Evolutionary conservation across 1,140 invertebrate genomes (phyloP).

Genomic region (Agraylea sexmaculata): DNA sequence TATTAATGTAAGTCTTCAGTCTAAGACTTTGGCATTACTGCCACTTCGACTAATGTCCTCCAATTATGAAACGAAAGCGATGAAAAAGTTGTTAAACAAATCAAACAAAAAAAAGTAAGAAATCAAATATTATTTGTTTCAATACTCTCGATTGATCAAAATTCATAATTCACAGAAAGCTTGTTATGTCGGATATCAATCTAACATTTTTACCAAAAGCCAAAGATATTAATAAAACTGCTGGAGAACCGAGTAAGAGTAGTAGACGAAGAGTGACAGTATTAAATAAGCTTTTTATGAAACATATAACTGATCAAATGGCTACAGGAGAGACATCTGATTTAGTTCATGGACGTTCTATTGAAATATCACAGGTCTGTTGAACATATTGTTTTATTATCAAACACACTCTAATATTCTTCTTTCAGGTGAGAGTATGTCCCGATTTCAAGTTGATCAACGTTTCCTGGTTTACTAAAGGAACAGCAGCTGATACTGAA

Average conservation of each 20-base stretch:
- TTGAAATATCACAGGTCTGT: constrained; percentile 52
- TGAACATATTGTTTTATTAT: constrained; percentile 5
- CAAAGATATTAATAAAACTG: constrained; percentile 30
- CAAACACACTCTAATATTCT: constrained; percentile 5
- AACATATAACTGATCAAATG: constrained; percentile 61
- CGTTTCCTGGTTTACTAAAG: constrained; percentile 54
- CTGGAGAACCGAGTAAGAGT: constrained; percentile 32
- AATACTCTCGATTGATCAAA: background rate
- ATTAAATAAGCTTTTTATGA: constrained; percentile 70
- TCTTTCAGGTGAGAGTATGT: constrained; percentile 45
- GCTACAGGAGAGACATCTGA: constrained; percentile 50
- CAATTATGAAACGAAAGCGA: too few relatives aligned
- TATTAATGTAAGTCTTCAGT: too few relatives aligned
- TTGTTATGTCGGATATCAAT: background rate
- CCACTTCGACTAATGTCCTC: too few relatives aligned
- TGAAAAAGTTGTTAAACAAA: too few relatives aligned
- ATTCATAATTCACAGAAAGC: background rate
- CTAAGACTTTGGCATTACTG: too few relatives aligned
- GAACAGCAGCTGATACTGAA: constrained; percentile 28
- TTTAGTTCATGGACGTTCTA: constrained; percentile 45
- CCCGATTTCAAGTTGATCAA: constrained; percentile 51
- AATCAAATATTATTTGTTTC: constrained; percentile 18
- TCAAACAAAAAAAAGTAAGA: constrained; percentile 17
- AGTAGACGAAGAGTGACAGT: constrained; percentile 42
- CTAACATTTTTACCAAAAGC: constrained; percentile 26